Conservation (phyloP, 1,140 invertebrate genomes). For the Choristoneura fumiferana region DNA sequence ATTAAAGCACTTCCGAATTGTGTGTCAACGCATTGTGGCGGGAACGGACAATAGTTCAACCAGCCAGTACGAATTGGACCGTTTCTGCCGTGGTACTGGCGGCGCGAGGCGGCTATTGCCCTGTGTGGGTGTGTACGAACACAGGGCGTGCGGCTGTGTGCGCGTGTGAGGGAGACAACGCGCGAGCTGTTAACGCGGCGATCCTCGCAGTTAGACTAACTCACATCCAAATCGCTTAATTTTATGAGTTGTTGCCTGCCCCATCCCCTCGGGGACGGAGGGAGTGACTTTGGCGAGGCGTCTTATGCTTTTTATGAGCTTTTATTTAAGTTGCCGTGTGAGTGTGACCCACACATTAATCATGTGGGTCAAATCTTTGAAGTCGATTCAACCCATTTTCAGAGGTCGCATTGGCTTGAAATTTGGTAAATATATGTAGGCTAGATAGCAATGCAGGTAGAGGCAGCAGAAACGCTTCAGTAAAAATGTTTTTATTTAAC, state of each 20-base stretch:
- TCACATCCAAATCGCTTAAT: slow-evolving; percentile 79
- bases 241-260: slow-evolving; percentile 80
- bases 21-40: slow-evolving; percentile 57
- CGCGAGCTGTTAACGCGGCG: slow-evolving; percentile 65
- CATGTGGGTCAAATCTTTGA: too few relatives aligned
- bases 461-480: too few relatives aligned
- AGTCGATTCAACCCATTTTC: too few relatives aligned
- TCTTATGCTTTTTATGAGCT: not conserved
- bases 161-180: slow-evolving; percentile 42
- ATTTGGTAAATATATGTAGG: too few relatives aligned
- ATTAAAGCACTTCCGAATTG: slow-evolving; percentile 34
- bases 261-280: slow-evolving; percentile 61
- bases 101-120: slow-evolving; percentile 22
- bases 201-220: slow-evolving; percentile 76
- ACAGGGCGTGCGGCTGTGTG: slow-evolving; percentile 26
- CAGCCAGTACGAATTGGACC: slow-evolving; percentile 26
- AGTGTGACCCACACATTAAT: too few relatives aligned
- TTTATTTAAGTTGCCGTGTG: too few relatives aligned
- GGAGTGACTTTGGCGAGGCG: slow-evolving; percentile 53
- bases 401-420: too few relatives aligned
- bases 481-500: too few relatives aligned
- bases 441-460: too few relatives aligned
- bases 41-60: slow-evolving; percentile 37
- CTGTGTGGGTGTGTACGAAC: slow-evolving; percentile 31
- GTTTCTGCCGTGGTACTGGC: slow-evolving; percentile 36